A percentile compares a stretch with the other conserved stretches of the same genome.
These are phyloP conservation scores for Drosophila ananassae DNA, from an alignment of 1,140 invertebrate species.

Conservation along the genomic window DNA sequence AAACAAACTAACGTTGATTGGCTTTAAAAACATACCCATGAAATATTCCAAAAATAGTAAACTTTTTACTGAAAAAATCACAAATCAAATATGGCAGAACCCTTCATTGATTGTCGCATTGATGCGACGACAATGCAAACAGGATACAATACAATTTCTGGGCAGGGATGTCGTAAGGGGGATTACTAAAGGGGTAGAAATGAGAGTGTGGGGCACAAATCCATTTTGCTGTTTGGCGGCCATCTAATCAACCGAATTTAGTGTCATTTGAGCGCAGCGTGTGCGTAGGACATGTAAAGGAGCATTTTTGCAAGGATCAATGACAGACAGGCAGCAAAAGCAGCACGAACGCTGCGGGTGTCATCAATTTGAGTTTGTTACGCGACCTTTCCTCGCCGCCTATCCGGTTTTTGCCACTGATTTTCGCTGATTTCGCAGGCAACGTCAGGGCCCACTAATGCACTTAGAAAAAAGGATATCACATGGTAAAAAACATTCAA, in stretches of 20 bases:
- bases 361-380: slow-evolving; percentile 78
- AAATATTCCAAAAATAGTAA: background rate
- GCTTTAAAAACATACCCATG: background rate
- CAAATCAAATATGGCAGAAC: slow-evolving; percentile 2
- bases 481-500: no score
- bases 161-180: background rate
- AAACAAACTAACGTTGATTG: no score
- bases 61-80: background rate
- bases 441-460: slow-evolving; percentile 35
- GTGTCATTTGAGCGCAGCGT: slow-evolving; percentile 66
- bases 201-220: slow-evolving; percentile 14
- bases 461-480: slow-evolving; percentile 2
- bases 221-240: slow-evolving; percentile 43
- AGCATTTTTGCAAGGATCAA: slow-evolving; percentile 67
- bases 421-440: slow-evolving; percentile 69
- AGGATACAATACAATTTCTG: slow-evolving; percentile 13
- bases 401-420: slow-evolving; percentile 40
- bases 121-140: slow-evolving; percentile 9
- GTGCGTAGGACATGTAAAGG: slow-evolving; percentile 65
- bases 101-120: slow-evolving; percentile 18
- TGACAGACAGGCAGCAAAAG: slow-evolving; percentile 49
- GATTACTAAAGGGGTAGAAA: no score
- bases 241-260: slow-evolving; percentile 82
- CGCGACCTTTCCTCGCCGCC: background rate
- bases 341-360: slow-evolving; percentile 60